Conservation (phyloP, 2,797 vertebrate species). For the Sphaeramia orbicularis region DNA sequence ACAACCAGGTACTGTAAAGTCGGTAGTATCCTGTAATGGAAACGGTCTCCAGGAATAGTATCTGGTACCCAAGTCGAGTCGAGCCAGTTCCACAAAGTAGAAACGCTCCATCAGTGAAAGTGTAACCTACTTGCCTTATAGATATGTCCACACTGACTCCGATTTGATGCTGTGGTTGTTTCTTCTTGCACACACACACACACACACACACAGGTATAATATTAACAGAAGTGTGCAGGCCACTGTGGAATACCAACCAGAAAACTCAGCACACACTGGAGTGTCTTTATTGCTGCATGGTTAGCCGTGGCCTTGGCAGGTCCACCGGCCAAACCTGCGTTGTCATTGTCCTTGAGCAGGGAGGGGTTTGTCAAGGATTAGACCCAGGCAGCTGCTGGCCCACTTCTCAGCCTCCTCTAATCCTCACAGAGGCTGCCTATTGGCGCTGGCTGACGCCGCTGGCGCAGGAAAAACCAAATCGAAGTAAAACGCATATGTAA, state of each 20-base stretch:
- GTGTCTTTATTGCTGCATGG: constrained; percentile 49
- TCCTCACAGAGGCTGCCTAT: constrained; percentile 59
- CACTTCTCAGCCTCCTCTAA: constrained; percentile 63
- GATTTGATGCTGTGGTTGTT: too few relatives aligned
- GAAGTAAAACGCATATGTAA: constrained; percentile 19
- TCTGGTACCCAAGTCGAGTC: too few relatives aligned
- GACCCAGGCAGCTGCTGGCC: constrained; percentile 60
- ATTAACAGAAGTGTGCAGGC: constrained; percentile 44
- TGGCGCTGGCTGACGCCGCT: constrained; percentile 27
- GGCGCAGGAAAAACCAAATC: constrained; percentile 18
- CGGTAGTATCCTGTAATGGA: too few relatives aligned
- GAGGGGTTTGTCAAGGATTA: constrained; percentile 69
- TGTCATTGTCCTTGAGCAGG: constrained; percentile 75
- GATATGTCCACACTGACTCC: too few relatives aligned
- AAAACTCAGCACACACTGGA: constrained; percentile 51
- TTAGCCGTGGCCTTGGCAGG: constrained; percentile 38
- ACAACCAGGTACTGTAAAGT: too few relatives aligned
- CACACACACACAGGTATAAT: neutral
- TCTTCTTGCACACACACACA: neutral
- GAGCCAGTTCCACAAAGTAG: too few relatives aligned
- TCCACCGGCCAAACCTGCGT: constrained; percentile 55
- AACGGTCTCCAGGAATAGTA: too few relatives aligned
- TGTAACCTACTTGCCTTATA: too few relatives aligned
- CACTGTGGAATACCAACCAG: constrained; percentile 43
- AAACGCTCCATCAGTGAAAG: too few relatives aligned